Conservation (phyloP, 2,797 vertebrate genomes). For the Silurus aristotelis region DNA sequence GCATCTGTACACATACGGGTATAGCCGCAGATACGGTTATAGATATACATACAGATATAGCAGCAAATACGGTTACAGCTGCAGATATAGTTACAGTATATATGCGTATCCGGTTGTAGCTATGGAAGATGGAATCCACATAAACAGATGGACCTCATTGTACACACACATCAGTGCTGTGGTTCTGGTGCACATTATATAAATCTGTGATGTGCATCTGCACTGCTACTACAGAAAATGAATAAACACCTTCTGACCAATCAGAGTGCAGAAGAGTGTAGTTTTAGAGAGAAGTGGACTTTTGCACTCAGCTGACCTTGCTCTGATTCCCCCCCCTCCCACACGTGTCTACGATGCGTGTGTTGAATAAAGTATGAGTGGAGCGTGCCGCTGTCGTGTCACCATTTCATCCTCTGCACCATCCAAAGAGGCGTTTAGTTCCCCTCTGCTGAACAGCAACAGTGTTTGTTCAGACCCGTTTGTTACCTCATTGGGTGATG, state of each 20-base stretch:
- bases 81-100: too few species aligned
- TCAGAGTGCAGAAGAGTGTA: background rate
- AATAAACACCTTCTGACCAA: background rate
- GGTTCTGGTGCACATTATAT: background rate
- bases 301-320: background rate
- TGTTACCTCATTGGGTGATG: constrained; percentile 24
- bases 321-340: background rate
- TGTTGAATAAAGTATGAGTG: constrained; percentile 16
- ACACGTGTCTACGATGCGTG: background rate
- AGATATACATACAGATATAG: too few species aligned
- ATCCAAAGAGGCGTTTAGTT: background rate
- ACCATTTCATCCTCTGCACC: background rate
- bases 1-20: background rate
- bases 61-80: too few species aligned
- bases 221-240: background rate
- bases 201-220: background rate
- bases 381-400: constrained; percentile 9
- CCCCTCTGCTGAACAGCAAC: background rate
- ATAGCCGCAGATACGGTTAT: too few species aligned
- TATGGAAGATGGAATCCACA: too few species aligned
- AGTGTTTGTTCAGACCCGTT: constrained; percentile 26
- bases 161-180: background rate
- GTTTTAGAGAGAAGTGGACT: background rate
- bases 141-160: background rate
- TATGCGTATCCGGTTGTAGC: too few species aligned